Evolutionary conservation across 2,113 vertebrate species (phyloP).

Genomic region (Eupsittula cactorum): DNA sequence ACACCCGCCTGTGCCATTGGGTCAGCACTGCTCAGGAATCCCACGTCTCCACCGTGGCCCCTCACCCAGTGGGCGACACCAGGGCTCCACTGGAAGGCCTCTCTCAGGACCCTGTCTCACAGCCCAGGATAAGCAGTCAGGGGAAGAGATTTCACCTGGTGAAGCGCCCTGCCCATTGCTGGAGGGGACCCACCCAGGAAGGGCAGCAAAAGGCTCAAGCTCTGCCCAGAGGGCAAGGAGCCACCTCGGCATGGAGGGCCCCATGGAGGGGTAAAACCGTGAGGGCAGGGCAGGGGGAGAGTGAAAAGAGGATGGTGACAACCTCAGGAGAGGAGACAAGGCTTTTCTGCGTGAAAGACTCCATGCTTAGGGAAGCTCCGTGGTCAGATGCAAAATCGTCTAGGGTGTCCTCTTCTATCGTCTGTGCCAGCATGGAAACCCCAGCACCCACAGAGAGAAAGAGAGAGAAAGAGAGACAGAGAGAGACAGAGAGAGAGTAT

Average conservation of each 20-base stretch:
- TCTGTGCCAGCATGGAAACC: conserved; percentile 79
- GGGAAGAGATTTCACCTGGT: neutral
- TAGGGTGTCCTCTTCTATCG: conserved; percentile 76
- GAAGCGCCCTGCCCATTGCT: neutral
- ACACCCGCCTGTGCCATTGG: neutral
- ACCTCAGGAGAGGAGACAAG: conserved; percentile 95
- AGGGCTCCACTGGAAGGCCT: neutral
- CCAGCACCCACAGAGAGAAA: conserved; percentile 56
- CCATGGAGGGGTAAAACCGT: neutral
- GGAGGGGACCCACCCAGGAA: neutral
- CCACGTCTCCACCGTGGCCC: neutral
- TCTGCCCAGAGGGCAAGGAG: neutral
- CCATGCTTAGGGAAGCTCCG: conserved; percentile 85
- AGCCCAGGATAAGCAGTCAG: neutral
- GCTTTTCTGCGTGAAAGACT: conserved; percentile 95
- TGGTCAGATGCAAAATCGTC: conserved; percentile 81
- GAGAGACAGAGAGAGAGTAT: neutral
- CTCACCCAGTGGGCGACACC: neutral
- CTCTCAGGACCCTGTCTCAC: neutral
- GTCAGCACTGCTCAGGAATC: neutral
- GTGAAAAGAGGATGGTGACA: conserved; percentile 63
- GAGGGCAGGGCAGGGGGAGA: neutral
- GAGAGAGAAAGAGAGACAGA: neutral
- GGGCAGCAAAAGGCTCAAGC: neutral
- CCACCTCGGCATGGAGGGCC: neutral